These are phyloP conservation scores for Anabas testudineus DNA, from an alignment of 2,797 vertebrate genomes.

Conservation along the genomic window DNA sequence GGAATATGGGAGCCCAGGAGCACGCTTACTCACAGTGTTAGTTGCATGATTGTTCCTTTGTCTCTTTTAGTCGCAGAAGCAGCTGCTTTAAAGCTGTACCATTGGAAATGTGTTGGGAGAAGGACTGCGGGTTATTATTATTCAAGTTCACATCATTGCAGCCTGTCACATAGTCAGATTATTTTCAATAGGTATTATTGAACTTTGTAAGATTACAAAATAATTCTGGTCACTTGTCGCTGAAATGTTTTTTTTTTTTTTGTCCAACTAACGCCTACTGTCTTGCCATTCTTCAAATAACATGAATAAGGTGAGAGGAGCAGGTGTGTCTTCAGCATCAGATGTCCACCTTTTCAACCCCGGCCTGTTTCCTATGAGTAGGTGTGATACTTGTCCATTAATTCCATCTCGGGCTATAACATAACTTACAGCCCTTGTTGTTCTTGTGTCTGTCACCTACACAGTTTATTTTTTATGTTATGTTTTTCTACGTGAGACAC, in stretches of 20 bases:
- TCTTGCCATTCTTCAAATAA: constrained; percentile 40
- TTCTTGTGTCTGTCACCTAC: constrained; percentile 30
- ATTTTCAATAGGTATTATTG: constrained; percentile 33
- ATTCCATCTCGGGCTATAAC: constrained; percentile 50
- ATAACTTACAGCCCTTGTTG: constrained; percentile 27
- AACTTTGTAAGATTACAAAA: constrained; percentile 39
- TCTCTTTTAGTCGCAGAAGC: constrained; percentile 67
- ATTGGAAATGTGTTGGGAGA: constrained; percentile 51
- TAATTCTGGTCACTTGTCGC: too few relatives aligned
- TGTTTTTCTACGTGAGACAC: background rate
- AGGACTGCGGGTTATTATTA: constrained; percentile 51
- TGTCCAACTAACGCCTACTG: constrained; percentile 1
- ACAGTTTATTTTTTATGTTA: constrained; percentile 1
- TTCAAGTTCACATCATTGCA: constrained; percentile 52
- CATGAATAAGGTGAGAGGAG: constrained; percentile 46
- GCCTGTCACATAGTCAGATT: constrained; percentile 37
- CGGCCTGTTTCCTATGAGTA: constrained; percentile 49
- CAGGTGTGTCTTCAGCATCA: constrained; percentile 64
- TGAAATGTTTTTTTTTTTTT: too few relatives aligned
- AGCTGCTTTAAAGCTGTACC: constrained; percentile 57
- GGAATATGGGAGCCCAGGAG: constrained; percentile 71
- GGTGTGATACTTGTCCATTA: constrained; percentile 69
- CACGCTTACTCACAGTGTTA: constrained; percentile 65
- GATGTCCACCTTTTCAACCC: constrained; percentile 59
- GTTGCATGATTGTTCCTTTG: constrained; percentile 73